Conservation (phyloP, 2,888 invertebrate genomes). For the Drosophila antonietae region DNA sequence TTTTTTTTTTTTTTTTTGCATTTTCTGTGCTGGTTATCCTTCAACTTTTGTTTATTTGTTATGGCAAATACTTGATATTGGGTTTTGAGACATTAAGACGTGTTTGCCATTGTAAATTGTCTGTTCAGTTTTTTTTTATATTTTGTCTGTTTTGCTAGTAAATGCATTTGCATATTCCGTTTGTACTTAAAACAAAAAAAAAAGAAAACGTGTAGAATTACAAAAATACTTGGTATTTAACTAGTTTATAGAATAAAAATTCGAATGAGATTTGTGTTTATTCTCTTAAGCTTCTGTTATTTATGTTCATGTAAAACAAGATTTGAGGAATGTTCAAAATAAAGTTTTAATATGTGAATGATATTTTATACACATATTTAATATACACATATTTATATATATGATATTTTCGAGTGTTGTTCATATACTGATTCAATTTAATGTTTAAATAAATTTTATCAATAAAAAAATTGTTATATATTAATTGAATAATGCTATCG, state of each 20-base stretch:
- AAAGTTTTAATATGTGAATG: too few relatives aligned
- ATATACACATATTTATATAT: too few relatives aligned
- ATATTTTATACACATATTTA: background rate
- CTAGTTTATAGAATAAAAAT: too few relatives aligned
- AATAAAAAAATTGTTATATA: too few relatives aligned
- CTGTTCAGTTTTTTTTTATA: slow-evolving; percentile 8
- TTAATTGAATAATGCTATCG: too few relatives aligned
- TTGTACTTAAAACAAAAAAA: background rate
- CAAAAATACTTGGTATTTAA: background rate
- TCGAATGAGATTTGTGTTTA: too few relatives aligned
- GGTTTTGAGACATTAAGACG: slow-evolving; percentile 42
- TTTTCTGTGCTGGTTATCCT: slow-evolving; percentile 5
- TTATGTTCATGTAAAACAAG: too few relatives aligned
- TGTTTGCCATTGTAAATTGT: slow-evolving; percentile 49
- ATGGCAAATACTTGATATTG: slow-evolving; percentile 36
- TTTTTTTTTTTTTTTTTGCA: background rate
- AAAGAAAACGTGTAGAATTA: background rate
- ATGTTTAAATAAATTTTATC: too few relatives aligned
- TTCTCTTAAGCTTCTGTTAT: too few relatives aligned
- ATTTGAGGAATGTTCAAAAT: too few relatives aligned
- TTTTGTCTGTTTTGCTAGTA: slow-evolving; percentile 4
- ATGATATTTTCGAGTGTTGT: too few relatives aligned
- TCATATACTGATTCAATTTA: too few relatives aligned
- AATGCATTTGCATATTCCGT: slow-evolving; percentile 40
- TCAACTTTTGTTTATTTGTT: slow-evolving; percentile 44